Base-by-base conservation (phyloP, 2,797 vertebrate species). In the Pipistrellus kuhlii region DNA sequence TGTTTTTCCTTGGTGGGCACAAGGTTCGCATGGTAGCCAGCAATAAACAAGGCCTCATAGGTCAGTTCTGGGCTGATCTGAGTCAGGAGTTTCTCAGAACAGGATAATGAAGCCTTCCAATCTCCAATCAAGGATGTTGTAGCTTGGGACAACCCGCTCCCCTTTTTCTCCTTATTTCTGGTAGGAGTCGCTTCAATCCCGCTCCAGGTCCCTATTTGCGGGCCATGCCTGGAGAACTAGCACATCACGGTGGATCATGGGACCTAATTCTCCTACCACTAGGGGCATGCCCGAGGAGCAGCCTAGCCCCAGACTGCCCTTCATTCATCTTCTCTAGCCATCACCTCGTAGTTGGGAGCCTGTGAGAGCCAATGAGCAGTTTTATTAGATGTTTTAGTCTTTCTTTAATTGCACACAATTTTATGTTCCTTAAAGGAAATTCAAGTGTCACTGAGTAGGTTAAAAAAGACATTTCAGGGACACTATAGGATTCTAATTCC, bases 21-120 rank as follows among this genome's bases (percentile, higher is more conserved):
- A 66, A 83, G 46, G 41, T 81, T 94, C 81, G 75, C 3, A 20
- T 98, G 97, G 98, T 97, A 98, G 96, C 98, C 97, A 98, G 98
- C 98, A 0, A 93, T 41, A 77, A 96, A 93, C 96, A 98, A 97
- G 96, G 98, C 97, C 95, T 98, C 98, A 88, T 98, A 97, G 75
- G 98, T 97, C 93, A 97, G 96, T 68, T 97, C 95, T 5, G 78
- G 27, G 94, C 95, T 96, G 90, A 96, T 88, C 64, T 41, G 93
- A 27, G 78, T 69, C 85, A 97, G 90, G 82, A 94, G 95, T 78
- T 97, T 97, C 48, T 97, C 97, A 76, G 95, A 97, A 7, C 66
- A 51, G 35, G 95, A 96, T 27, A 91, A n/a, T 3, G 91, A 94
- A 94, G 75, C 32, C 75, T 97, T 96, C 86, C 1, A 55, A 38